Evolutionary conservation across 1,140 invertebrate species (phyloP), one percentile per base, ranked within the genome.

Genomic region (Calliopsis andreniformis): DNA sequence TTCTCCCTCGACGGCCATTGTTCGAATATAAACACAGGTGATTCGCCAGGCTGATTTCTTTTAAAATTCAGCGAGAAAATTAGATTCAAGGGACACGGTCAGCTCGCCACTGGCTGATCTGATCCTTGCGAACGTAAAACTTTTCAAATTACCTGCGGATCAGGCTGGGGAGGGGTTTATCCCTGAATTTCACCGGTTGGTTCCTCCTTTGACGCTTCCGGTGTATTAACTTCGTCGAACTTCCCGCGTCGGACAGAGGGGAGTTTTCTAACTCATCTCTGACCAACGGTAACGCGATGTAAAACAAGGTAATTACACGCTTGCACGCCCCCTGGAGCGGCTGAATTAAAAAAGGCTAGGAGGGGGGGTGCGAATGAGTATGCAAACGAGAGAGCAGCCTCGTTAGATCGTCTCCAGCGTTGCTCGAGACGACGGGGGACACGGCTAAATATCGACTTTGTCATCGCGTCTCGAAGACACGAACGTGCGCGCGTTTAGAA

Each of bases 261-360:
- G 35, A 39, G 35, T 39, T 25, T 18, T 1, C 39, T 23, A 45
- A 45, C 35, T 58, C 18, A 28, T 43, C 35, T 43, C 35, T 30
- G 61, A 47, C 61, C 61, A 28, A 63, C 39, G 35, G 78, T 80
- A 69, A 69, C 66, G 53, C 66, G 14, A 62, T 63, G 66, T 72
- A 39, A 59, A 70, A 69, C 56, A 81, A 81, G 43, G 32, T 66
- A 71, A 81, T 82, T 82, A 78, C 62, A 71, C 72, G 59, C 47
- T 63, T n/a, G 42, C 51, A 23, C 39, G 5, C n/a, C 16, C 28
- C 42, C 30, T 49, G 23, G 45, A 32, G 35, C 47, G 47, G 49
- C n/a, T 39, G 72, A 66, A 73, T 81, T 79, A 79, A 82, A 82
- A 76, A 81, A 39, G n/a, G 10, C 56, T 78, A 78, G 67, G 63